A percentile compares a stretch with the other conserved stretches of the same genome.
Conservation (phyloP, 2,113 vertebrate species). For the Marcusenius ussheri region DNA sequence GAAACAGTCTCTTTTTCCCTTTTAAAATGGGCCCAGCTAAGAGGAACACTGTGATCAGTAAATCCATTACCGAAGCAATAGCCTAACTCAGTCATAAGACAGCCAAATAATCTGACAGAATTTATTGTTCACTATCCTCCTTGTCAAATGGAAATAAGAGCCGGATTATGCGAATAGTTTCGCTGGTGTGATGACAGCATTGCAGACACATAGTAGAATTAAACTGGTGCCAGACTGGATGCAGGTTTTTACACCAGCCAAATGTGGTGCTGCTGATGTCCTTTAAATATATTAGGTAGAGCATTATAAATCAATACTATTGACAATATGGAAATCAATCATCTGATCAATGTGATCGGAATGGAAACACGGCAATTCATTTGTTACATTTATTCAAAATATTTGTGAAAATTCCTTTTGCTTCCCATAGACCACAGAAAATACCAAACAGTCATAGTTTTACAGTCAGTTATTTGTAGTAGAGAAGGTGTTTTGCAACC, state of each 20-base stretch:
- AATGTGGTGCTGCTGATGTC: not conserved
- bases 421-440: not conserved
- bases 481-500: not conserved
- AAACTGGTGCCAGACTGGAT: not conserved
- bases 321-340: not conserved
- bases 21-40: slow-evolving; percentile 26
- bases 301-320: not conserved
- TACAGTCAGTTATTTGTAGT: not conserved
- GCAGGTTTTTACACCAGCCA: not conserved
- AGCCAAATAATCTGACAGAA: slow-evolving; percentile 52
- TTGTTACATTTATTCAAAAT: not conserved
- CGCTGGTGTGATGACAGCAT: not conserved
- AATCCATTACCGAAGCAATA: slow-evolving; percentile 46
- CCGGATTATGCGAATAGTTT: not conserved
- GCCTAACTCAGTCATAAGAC: slow-evolving; percentile 57
- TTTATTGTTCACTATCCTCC: slow-evolving; percentile 53
- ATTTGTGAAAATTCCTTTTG: not conserved
- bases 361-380: not conserved
- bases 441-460: not conserved
- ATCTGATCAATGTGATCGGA: not conserved
- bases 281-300: not conserved
- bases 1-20: slow-evolving; percentile 8
- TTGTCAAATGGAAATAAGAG: slow-evolving; percentile 27
- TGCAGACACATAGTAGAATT: not conserved
- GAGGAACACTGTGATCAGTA: slow-evolving; percentile 30